Evolutionary conservation across 2,113 vertebrate genomes (phyloP).

Genomic region (Pseudonaja textilis): DNA sequence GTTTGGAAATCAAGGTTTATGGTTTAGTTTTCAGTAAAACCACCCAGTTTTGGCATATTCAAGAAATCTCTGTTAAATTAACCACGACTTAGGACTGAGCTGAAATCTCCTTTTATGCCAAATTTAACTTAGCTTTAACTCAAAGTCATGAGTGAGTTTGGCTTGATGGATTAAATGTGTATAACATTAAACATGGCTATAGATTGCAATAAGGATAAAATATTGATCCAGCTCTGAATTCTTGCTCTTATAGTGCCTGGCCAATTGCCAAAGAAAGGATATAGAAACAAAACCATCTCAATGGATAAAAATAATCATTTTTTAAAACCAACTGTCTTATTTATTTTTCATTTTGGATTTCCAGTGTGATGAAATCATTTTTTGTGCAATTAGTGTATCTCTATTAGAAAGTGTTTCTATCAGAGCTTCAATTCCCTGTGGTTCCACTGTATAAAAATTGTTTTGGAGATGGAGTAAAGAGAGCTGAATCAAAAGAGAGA

Average conservation of each 20-base stretch:
- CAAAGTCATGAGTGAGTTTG: not conserved
- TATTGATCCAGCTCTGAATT: not conserved
- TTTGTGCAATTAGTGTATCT: not conserved
- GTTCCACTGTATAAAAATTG: not conserved
- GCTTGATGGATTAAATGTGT: not conserved
- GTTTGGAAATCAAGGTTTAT: not conserved
- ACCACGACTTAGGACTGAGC: not conserved
- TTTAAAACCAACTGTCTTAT: not conserved
- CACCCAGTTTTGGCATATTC: not conserved
- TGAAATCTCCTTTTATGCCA: not conserved
- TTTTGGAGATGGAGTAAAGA: not conserved
- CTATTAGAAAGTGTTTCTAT: not conserved
- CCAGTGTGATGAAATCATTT: not conserved
- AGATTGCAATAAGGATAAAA: not conserved
- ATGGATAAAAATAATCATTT: not conserved
- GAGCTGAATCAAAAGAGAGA: not conserved
- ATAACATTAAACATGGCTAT: not conserved
- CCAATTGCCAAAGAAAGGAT: not conserved
- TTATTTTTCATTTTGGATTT: not conserved
- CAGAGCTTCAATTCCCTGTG: not conserved
- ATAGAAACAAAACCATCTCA: not conserved
- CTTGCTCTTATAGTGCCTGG: not conserved
- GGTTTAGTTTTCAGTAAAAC: not conserved
- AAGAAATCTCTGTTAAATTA: not conserved
- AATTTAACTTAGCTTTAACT: not conserved